Base-by-base conservation (phyloP, 37 sponge, comb jelly and placozoan species). In the Eunapius fragilis region DNA sequence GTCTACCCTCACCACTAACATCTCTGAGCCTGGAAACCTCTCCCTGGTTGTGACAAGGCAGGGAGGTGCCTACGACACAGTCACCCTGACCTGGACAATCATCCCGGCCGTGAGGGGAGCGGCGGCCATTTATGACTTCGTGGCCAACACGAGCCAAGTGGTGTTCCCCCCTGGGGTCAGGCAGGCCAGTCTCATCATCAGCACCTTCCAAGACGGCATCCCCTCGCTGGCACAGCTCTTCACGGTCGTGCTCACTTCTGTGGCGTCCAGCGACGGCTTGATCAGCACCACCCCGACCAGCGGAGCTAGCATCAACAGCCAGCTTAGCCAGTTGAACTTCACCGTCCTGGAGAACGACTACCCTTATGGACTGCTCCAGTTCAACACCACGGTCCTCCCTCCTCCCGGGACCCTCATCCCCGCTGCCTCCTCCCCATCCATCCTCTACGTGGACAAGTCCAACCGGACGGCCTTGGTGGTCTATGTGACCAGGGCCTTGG, bases 331-430 rank as follows among this genome's bases (percentile, higher is more conserved):
- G n/a, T 83, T 77, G 10, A 50, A n/a, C n/a, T 24, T 94, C 25
- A 97, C 91, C 27, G 81, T 97, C 5, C 68, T 30, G 23, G 88
- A 90, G 69, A 97, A 94, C 47, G 97, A 97, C 72, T 87, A 87
- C 38, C 97, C 97, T 28, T 97, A 94, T 68, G 97, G 97, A 32
- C 70, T 97, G 31, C 22, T 97, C 11, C 93, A 97, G 84, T 92
- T 97, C 71, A 74, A 67, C 41, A 87, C 87, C 23, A 41, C 86
- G 27, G 45, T 75, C 68, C 82, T 86, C 26, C 75, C 75, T 26
- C 90, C 92, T 35, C 28, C 35, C 0, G 79, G 81, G 6, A 81
- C 73, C 0, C 68, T 75, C 37, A 90, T 90, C 31, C 81, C 88
- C 45, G 77, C 91, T 25, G 90, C 95, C 25, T 72, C 78, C 3